Base-by-base conservation (phyloP, 23 tunicate genomes). In the Trididemnum miniatum region DNA sequence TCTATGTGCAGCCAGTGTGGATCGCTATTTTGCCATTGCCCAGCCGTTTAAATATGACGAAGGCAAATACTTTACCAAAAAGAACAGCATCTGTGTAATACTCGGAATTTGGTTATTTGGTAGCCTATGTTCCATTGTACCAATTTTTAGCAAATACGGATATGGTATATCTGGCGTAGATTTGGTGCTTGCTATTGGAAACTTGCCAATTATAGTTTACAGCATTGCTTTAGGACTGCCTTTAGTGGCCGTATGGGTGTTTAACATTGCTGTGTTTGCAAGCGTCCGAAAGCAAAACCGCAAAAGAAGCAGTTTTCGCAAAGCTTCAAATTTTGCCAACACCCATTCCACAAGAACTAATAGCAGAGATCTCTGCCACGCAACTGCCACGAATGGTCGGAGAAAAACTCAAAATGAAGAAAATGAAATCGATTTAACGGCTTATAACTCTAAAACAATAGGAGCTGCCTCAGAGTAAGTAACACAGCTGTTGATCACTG, bases 11-110 rank as follows among this genome's bases (percentile, higher is more conserved):
- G 92, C 92, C 34, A 92, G 97, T 36, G 38, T 87, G 2, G 97
- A 92, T 57, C 88, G 97, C 29, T 92, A 87, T 35, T 75, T 92
- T 7, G 89, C 92, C n/a, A 81, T 92, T 1, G 79, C 92, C 26
- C 78, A 73, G 35, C 97, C 97, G 3, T 92, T 87, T 51, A 35
- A 80, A 12, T 87, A 84, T 35, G 75, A 84, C 36, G 79, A 86
- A 76, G 91, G 97, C 0, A 59, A 77, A 38, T 87, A 71, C 66
- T 71, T 92, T 23, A 92, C 97, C 20, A 92, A 79, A n/a, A 78
- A 69, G 49, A 71, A 86, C n/a, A 31, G 59, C 30, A 73, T 59
- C 1, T 7, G 60, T 0, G 86, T 74, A 2, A 78, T 92, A 18
- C 80, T 65, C 20, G 27, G 39, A 23, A 79, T 92, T 20, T 92